phyloP scores from a whole-genome alignment of 2,797 vertebrate species.

The Macroramphosus scolopax region DNA sequence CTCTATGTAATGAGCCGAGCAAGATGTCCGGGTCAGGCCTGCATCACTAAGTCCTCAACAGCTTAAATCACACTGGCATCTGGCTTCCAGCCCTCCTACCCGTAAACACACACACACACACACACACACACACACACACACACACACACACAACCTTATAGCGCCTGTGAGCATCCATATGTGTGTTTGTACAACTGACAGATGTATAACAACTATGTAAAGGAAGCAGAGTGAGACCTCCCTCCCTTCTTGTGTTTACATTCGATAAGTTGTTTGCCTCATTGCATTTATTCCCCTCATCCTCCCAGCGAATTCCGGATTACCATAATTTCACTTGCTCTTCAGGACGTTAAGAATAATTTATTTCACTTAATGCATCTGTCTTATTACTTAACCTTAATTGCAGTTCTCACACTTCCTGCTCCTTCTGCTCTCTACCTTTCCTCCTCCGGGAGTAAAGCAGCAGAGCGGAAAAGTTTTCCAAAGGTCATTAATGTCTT shows the following conservation, averaged over 20 bases:
- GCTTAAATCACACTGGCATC: conserved; percentile 68
- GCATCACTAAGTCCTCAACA: conserved; percentile 54
- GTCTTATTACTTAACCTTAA: conserved; percentile 54
- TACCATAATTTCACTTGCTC: conserved; percentile 47
- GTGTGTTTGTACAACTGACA: too few species aligned
- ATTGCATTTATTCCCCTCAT: conserved; percentile 31
- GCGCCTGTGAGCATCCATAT: neutral
- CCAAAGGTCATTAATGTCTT: conserved; percentile 29
- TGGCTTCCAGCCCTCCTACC: conserved; percentile 30
- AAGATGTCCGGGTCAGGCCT: conserved; percentile 39
- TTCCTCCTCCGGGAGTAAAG: conserved; percentile 7
- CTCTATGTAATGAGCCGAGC: conserved; percentile 64
- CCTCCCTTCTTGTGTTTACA: conserved; percentile 26
- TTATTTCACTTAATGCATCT: conserved; percentile 59
- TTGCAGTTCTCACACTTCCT: conserved; percentile 22
- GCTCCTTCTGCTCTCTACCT: conserved; percentile 6
- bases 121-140: too few species aligned
- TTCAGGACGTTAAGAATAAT: conserved; percentile 54
- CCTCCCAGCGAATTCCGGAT: conserved; percentile 37
- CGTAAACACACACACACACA: conserved; percentile 2
- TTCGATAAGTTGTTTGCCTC: conserved; percentile 27
- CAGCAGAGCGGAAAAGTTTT: conserved; percentile 20
- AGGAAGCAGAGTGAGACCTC: neutral
- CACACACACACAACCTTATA: too few species aligned
- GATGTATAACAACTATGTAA: neutral